Evolutionary conservation across 1,140 invertebrate genomes (phyloP).

Genomic region (Dysdera silvatica): DNA sequence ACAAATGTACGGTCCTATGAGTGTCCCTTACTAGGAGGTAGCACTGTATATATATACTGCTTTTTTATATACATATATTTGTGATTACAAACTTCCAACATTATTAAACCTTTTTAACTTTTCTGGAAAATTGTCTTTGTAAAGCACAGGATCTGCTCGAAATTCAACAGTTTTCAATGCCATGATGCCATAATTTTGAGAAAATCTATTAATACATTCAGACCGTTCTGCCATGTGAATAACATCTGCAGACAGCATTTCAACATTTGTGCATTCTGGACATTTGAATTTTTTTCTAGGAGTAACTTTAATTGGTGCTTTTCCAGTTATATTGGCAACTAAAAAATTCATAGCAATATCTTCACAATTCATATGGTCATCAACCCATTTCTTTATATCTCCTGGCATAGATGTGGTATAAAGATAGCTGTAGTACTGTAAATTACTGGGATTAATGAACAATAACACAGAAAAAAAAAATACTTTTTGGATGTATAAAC

Average conservation of each 20-base stretch:
- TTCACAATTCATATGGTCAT: conserved; percentile 88
- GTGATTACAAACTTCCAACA: conserved; percentile 81
- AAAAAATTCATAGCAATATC: conserved; percentile 94
- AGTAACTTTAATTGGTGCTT: conserved; percentile 91
- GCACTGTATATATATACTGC: no score
- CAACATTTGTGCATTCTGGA: conserved; percentile 84
- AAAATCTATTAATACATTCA: conserved; percentile 82
- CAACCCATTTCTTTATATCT: conserved; percentile 73
- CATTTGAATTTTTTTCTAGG: conserved; percentile 98
- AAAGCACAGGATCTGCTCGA: conserved; percentile 87
- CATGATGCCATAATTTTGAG: conserved; percentile 74
- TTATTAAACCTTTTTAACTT: conserved; percentile 83
- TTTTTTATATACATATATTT: no score
- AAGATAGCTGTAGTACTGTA: conserved; percentile 72
- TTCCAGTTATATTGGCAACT: conserved; percentile 79
- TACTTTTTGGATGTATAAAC: no score
- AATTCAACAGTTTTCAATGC: conserved; percentile 83
- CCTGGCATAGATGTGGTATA: conserved; percentile 74
- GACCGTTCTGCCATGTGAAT: conserved; percentile 88
- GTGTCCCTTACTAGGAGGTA: no score
- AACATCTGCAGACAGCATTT: conserved; percentile 86
- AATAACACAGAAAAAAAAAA: no score
- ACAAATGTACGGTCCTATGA: no score
- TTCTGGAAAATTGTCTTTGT: conserved; percentile 76
- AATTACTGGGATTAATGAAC: no score